A percentile compares a stretch with the other conserved stretches of the same genome.
These are phyloP conservation scores for Pipistrellus pygmaeus DNA, from an alignment of 2,797 vertebrate species.

Conservation along the genomic window DNA sequence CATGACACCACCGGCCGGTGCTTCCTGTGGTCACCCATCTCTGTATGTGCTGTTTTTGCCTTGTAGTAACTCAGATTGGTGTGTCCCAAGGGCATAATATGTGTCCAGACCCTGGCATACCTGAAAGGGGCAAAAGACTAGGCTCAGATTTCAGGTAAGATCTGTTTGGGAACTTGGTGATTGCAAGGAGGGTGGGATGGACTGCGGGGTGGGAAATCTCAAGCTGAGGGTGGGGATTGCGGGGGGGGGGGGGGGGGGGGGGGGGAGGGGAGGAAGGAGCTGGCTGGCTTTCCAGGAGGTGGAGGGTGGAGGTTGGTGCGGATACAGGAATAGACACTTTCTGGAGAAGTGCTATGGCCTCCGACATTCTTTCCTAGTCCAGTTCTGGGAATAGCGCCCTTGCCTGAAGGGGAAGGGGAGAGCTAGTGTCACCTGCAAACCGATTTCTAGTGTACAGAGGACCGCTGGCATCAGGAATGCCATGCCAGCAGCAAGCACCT, in stretches of 20 bases:
- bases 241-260: too few species aligned
- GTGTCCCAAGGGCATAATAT: constrained; percentile 99
- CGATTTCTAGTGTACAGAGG: not conserved
- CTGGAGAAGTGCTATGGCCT: not conserved
- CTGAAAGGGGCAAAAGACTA: constrained; percentile 98
- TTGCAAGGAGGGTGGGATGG: constrained; percentile 53
- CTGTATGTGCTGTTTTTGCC: constrained; percentile 89
- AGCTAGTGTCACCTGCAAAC: not conserved
- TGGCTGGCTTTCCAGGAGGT: not conserved
- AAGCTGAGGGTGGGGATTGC: too few species aligned
- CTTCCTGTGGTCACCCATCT: constrained; percentile 85
- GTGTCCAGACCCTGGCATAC: constrained; percentile 98
- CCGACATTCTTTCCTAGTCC: not conserved
- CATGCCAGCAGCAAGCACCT: not conserved
- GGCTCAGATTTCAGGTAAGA: constrained; percentile 98
- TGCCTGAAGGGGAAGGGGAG: not conserved
- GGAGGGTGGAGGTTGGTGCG: not conserved
- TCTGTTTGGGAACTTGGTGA: constrained; percentile 29
- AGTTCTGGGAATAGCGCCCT: not conserved
- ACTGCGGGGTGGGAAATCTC: not conserved
- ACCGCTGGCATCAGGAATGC: not conserved
- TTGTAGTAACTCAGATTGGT: constrained; percentile 98
- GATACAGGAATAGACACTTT: not conserved
- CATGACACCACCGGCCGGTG: constrained; percentile 64
- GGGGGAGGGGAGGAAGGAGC: not conserved